A percentile compares a stretch with the other conserved stretches of the same genome.
phyloP scores from a whole-genome alignment of 2,888 invertebrate genomes.

The Lomographa bimaculata region DNA sequence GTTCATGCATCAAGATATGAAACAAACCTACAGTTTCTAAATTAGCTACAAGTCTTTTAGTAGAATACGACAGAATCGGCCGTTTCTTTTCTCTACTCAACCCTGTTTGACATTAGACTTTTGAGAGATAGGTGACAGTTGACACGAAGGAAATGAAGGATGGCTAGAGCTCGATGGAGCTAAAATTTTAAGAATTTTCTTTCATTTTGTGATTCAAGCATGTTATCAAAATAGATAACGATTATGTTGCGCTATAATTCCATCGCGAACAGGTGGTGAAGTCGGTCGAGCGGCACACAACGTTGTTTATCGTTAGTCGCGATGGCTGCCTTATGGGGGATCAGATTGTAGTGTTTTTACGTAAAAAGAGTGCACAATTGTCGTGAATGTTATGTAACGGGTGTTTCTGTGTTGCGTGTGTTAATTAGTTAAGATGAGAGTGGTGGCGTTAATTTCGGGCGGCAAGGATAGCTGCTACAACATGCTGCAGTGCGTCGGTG shows the following conservation, averaged over 20 bases:
- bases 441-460: constrained; percentile 96
- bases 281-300: constrained; percentile 7
- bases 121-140: constrained; percentile 3
- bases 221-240: constrained; percentile 75
- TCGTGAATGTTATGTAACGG: constrained; percentile 77
- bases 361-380: constrained; percentile 58
- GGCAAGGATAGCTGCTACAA: constrained; percentile 99
- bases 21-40: no score
- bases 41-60: no score
- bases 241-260: constrained; percentile 51
- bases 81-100: no score
- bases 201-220: constrained; percentile 55
- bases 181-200: constrained; percentile 48
- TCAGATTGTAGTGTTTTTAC: constrained; percentile 60
- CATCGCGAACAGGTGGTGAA: constrained; percentile 45
- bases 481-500: constrained; percentile 98
- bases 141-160: constrained; percentile 9
- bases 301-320: constrained; percentile 23
- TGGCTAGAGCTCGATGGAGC: constrained; percentile 5
- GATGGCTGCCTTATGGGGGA: constrained; percentile 57
- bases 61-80: no score
- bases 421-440: constrained; percentile 87
- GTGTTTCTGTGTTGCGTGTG: constrained; percentile 54
- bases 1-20: no score
- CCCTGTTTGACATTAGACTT: no score